These are phyloP conservation scores for Polypterus senegalus DNA, from an alignment of 2,113 vertebrate genomes.

Conservation along the genomic window DNA sequence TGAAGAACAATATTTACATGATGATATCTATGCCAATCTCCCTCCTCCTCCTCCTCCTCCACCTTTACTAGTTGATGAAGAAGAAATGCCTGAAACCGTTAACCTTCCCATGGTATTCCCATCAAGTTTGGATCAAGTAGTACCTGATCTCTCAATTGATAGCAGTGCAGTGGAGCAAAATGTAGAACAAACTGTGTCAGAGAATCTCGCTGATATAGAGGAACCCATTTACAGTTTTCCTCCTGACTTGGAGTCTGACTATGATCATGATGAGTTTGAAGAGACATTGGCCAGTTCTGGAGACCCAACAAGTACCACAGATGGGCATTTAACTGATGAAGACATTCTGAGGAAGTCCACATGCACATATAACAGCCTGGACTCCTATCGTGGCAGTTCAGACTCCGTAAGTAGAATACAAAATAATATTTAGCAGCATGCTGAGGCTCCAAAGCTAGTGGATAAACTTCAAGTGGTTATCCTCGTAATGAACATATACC, in stretches of 20 bases:
- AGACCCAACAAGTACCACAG: constrained; percentile 49
- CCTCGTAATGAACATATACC: no score
- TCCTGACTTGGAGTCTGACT: constrained; percentile 70
- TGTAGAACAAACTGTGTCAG: constrained; percentile 46
- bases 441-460: no score
- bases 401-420: constrained; percentile 62
- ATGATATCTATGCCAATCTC: constrained; percentile 47
- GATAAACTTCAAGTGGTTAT: no score
- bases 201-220: constrained; percentile 50
- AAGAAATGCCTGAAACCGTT: no score
- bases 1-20: constrained; percentile 13
- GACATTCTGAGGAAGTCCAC: constrained; percentile 62
- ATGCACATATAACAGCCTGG: constrained; percentile 62
- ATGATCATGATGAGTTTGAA: constrained; percentile 78
- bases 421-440: no score
- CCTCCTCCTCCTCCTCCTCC: constrained; percentile 48
- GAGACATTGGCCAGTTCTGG: constrained; percentile 48
- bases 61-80: not conserved
- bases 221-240: constrained; percentile 66
- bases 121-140: no score
- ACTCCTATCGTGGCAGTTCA: constrained; percentile 73
- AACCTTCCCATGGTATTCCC: no score
- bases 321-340: constrained; percentile 53
- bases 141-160: constrained; percentile 23
- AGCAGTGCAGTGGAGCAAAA: constrained; percentile 22